Evolutionary conservation across 1,140 invertebrate genomes (phyloP).

Genomic region (Pygmarrhopalites habei): DNA sequence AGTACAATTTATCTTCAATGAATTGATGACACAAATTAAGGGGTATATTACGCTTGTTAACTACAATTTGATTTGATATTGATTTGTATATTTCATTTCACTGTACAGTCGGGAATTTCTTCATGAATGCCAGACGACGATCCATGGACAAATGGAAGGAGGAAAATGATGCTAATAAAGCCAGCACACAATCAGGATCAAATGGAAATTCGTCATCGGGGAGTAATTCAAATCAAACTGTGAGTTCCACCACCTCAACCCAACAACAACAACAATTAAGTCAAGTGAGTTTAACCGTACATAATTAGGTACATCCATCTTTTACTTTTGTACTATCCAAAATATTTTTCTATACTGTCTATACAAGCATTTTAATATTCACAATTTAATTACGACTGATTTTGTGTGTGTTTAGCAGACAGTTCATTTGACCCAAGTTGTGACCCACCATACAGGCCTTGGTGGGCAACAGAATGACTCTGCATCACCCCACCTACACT

Average conservation of each 20-base stretch:
- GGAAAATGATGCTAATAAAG: conserved; percentile 48
- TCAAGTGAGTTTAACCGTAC: no score
- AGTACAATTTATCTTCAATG: no score
- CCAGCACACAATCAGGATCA: conserved; percentile 5
- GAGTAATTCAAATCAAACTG: conserved; percentile 15
- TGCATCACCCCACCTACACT: conserved; percentile 15
- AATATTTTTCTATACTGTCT: no score
- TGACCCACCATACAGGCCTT: conserved; percentile 29
- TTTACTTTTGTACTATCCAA: no score
- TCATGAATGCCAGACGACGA: conserved; percentile 97
- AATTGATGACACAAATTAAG: no score
- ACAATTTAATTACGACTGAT: no score
- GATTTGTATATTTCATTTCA: no score
- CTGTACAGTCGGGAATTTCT: conserved; percentile 99
- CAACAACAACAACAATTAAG: conserved; percentile 10
- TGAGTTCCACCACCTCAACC: conserved; percentile 11
- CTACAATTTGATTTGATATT: no score
- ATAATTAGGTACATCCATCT: no score
- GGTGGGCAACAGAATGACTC: conserved; percentile 12
- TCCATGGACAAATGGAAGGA: conserved; percentile 99
- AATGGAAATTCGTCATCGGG: conserved; percentile 17
- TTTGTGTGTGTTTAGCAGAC: no score
- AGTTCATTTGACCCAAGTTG: conserved; percentile 26
- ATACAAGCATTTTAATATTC: no score
- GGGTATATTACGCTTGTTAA: no score